Base-by-base conservation (phyloP, 2,888 invertebrate genomes). In the Drosophila setosimentum region DNA sequence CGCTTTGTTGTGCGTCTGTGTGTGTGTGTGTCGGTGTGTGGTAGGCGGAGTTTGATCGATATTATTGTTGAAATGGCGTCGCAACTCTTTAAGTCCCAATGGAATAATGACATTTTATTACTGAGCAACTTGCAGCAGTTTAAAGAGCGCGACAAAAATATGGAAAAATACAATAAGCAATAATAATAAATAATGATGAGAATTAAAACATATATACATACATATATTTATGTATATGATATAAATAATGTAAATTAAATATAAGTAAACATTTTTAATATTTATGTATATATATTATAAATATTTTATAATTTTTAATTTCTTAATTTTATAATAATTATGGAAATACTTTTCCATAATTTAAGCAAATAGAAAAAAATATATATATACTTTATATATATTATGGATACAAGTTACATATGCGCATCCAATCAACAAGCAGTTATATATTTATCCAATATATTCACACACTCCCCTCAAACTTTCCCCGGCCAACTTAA, bases 31-130 rank as follows among this genome's bases (percentile, higher is more conserved):
- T 71, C 64, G 48, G 49, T 58, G 59, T 45, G 32, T 49, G 78
- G 82, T 76, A 80, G 91, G 91, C 91, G 91, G 92, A 90, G 91
- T 92, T 91, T 91, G 90, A 91, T 92, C 92, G 88, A 91, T 92
- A 91, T 65, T 82, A 64, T 80, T 71, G 57, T 71, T 61, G 77
- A 80, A 79, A 89, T 89, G 89, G 87, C 87, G 87, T 70, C 79
- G 59, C 74, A 89, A 83, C 79, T 85, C 80, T 82, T 85, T 85
- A 50, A 73, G 51, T 13, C 71, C 51, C 32, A 64, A 57, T 55
- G 49, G 35, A 67, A 29, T 42, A 8, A 24, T 11, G 8, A 13
- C 33, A 29, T 50, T 57, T 61, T 55, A 8, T 45, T 24, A 48
- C 11, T 3, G 10, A 32, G 8, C 30, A n/a, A 35, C 24, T 48